Conservation (phyloP, 2,888 invertebrate species). For the Dascillus cervinus region DNA sequence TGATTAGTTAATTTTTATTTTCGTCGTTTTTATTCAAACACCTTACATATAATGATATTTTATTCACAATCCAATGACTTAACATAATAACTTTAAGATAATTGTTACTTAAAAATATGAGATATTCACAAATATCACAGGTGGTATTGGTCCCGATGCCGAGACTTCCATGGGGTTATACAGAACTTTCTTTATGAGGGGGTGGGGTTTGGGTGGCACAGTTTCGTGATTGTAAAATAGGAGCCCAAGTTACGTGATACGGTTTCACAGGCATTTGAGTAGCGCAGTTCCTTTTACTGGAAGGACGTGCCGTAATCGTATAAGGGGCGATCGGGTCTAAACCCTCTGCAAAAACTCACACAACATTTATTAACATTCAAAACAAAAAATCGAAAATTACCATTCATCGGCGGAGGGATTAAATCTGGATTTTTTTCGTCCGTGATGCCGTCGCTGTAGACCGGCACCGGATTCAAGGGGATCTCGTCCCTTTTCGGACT, state of each 20-base stretch:
- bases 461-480: slow-evolving; percentile 34
- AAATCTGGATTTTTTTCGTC: slow-evolving; percentile 43
- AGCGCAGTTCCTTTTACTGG: slow-evolving; percentile 40
- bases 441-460: slow-evolving; percentile 34
- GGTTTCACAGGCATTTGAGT: slow-evolving; percentile 44
- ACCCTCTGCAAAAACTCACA: slow-evolving; percentile 33
- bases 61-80: slow-evolving; percentile 36
- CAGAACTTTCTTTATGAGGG: slow-evolving; percentile 43
- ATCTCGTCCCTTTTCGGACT: slow-evolving; percentile 34
- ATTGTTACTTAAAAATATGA: slow-evolving; percentile 39
- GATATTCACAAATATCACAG: slow-evolving; percentile 46
- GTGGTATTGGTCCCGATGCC: slow-evolving; percentile 44
- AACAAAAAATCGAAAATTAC: too few species aligned
- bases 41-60: too few species aligned
- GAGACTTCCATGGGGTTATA: slow-evolving; percentile 37
- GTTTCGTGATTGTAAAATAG: slow-evolving; percentile 40
- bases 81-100: slow-evolving; percentile 37
- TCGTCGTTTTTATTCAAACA: too few species aligned
- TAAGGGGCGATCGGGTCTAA: slow-evolving; percentile 35
- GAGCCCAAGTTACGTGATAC: slow-evolving; percentile 44
- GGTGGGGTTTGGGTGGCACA: slow-evolving; percentile 41
- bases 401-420: slow-evolving; percentile 41
- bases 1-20: too few species aligned
- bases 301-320: slow-evolving; percentile 39
- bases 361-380: too few species aligned